Percentiles rank a stretch among this genome's conserved stretches.
Evolutionary conservation across 2,113 vertebrate species (phyloP).

Genomic region (Chaenocephalus aceratus): DNA sequence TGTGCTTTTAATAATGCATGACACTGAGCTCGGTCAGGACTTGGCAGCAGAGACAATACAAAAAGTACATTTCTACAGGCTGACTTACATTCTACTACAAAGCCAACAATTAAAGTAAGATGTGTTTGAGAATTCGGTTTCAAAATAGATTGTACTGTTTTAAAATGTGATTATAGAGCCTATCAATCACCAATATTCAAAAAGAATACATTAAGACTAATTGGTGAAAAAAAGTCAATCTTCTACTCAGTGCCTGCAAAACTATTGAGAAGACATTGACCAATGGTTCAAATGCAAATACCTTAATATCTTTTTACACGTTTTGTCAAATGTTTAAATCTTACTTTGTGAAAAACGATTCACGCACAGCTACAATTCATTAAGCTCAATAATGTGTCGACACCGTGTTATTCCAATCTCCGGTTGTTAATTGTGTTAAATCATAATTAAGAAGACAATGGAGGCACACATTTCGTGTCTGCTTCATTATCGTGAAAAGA

Average conservation of each 20-base stretch:
- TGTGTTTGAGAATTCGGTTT: background rate
- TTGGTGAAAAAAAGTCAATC: background rate
- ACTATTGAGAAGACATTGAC: background rate
- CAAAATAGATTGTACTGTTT: background rate
- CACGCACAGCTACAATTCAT: slow-evolving; percentile 29
- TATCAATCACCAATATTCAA: background rate
- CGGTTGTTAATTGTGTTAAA: slow-evolving; percentile 64
- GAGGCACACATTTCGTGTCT: slow-evolving; percentile 34
- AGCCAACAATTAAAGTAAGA: background rate
- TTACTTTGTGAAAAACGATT: slow-evolving; percentile 32
- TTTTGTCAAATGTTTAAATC: slow-evolving; percentile 42
- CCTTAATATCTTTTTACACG: slow-evolving; percentile 1
- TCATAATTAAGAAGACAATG: slow-evolving; percentile 55
- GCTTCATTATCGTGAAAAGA: slow-evolving; percentile 52
- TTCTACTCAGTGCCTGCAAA: background rate
- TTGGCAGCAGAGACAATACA: slow-evolving; percentile 35
- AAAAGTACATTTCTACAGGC: slow-evolving; percentile 2
- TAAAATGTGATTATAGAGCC: background rate
- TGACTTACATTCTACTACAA: background rate
- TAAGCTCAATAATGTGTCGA: slow-evolving; percentile 39
- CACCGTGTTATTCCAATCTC: slow-evolving; percentile 49
- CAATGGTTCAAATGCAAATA: slow-evolving; percentile 4
- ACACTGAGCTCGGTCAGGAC: slow-evolving; percentile 36
- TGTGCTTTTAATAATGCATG: slow-evolving; percentile 64
- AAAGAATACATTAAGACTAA: background rate